These are phyloP conservation scores for Rhaphigaster nebulosa DNA, from an alignment of 2,888 invertebrate species.

Conservation along the genomic window DNA sequence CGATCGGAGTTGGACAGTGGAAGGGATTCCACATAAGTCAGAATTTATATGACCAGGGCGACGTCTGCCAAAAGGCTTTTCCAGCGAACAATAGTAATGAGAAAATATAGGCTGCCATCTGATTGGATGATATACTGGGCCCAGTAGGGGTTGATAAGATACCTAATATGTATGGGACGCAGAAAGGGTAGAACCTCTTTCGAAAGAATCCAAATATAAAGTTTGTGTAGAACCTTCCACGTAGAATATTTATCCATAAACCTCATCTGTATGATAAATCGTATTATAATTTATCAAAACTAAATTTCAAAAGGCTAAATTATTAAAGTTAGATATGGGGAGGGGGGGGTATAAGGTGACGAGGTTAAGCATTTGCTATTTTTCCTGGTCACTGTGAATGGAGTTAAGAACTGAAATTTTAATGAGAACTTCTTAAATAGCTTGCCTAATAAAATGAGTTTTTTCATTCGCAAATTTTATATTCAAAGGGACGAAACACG, in stretches of 20 bases:
- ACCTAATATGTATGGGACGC: not conserved
- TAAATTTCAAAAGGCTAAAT: too few relatives aligned
- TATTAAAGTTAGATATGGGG: too few relatives aligned
- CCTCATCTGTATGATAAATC: too few relatives aligned
- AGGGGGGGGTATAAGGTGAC: too few relatives aligned
- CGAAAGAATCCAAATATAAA: not conserved
- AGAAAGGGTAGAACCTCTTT: not conserved
- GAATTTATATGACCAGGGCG: not conserved
- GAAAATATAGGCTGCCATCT: slow-evolving; percentile 10
- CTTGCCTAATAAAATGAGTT: too few relatives aligned
- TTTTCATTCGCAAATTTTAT: too few relatives aligned
- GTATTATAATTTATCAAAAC: too few relatives aligned
- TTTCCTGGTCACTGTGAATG: too few relatives aligned
- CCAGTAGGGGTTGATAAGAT: not conserved
- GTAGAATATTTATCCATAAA: not conserved
- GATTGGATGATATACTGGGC: slow-evolving; percentile 14
- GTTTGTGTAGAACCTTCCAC: not conserved
- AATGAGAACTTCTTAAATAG: too few relatives aligned
- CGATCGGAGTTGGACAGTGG: not conserved
- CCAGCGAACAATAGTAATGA: slow-evolving; percentile 17
- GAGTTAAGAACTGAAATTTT: too few relatives aligned
- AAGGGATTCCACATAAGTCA: not conserved
- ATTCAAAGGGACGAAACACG: too few relatives aligned
- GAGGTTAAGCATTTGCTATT: too few relatives aligned
- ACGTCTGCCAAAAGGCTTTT: slow-evolving; percentile 3